Base-by-base conservation (phyloP, 2,888 invertebrate species). In the Parnassius orleans region DNA sequence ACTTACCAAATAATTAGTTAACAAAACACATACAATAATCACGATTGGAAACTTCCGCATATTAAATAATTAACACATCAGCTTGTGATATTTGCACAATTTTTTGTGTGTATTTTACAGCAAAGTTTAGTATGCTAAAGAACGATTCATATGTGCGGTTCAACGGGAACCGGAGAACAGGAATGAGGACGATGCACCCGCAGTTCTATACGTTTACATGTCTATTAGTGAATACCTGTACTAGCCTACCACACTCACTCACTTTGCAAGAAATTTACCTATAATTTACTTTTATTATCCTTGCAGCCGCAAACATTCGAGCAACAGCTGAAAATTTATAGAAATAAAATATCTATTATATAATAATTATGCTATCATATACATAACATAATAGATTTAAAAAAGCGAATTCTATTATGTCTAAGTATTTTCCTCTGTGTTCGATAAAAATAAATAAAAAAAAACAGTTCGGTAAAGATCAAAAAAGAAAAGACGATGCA, bases 141-240 rank as follows among this genome's bases (percentile, higher is more conserved):
- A 56, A 54, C 60, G 60, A 60, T 56, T 60, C 56, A 63, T 53
- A 64, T 64, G 65, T 66, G 72, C 72, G 69, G 63, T 65, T 69
- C 77, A 74, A 76, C 72, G 71, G 74, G 78, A 80, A 76, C 74
- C 74, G 70, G 71, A 69, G 69, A 70, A 76, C 76, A 72, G 80
- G 80, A 81, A 78, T 77, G 82, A 67, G 87, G 77, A 73, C 87
- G 71, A 81, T 87, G 87, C 81, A 78, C 87, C 74, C 74, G 66
- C 73, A 70, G 70, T 68, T 73, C 70, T 67, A 73, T 72, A 73
- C 72, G 24, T 56, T 42, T 48, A 56, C 60, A 48, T 66, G 50
- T 68, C 71, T 73, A 72, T 72, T 72, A 74, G 69, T 70, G 71
- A 53, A 48, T 53, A 71, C 66, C 56, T 61, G 61, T 52, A 70